Evolutionary conservation across 1,140 invertebrate genomes (phyloP).

Genomic region (Temnothorax longispinosus): DNA sequence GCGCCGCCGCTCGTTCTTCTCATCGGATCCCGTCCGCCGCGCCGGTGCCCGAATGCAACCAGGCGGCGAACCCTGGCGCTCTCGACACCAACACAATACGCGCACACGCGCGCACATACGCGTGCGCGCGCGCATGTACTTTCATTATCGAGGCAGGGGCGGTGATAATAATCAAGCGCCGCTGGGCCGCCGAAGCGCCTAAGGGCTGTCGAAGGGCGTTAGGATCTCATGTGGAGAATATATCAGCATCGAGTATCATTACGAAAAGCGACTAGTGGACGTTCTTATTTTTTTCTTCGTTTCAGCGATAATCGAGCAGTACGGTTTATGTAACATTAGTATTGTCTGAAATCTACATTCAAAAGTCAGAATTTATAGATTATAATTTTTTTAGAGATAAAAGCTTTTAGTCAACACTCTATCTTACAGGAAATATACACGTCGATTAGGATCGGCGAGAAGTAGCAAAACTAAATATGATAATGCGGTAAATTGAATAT

Average conservation of each 20-base stretch:
- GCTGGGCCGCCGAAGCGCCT: conserved; percentile 43
- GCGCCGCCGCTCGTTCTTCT: not conserved
- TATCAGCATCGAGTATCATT: conserved; percentile 45
- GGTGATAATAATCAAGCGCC: conserved; percentile 73
- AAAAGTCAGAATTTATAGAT: not conserved
- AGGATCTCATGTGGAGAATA: conserved; percentile 18
- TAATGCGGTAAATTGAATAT: not conserved
- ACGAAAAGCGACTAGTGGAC: conserved; percentile 23
- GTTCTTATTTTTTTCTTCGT: not conserved
- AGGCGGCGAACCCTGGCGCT: conserved; percentile 71
- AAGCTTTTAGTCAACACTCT: not conserved
- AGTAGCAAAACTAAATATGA: not conserved
- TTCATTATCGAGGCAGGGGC: conserved; percentile 72
- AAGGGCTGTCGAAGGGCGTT: conserved; percentile 47
- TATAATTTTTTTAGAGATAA: not conserved
- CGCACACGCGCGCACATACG: conserved; percentile 42
- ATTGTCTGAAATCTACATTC: not conserved
- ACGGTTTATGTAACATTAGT: not conserved
- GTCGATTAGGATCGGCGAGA: not conserved
- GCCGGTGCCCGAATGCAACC: conserved; percentile 68
- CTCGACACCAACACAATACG: conserved; percentile 58
- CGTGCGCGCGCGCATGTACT: conserved; percentile 60
- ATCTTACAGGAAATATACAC: not conserved
- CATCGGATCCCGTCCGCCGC: conserved; percentile 46
- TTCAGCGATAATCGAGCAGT: not conserved